Conservation (phyloP, 1,140 invertebrate species). For the Augochlora pura region DNA sequence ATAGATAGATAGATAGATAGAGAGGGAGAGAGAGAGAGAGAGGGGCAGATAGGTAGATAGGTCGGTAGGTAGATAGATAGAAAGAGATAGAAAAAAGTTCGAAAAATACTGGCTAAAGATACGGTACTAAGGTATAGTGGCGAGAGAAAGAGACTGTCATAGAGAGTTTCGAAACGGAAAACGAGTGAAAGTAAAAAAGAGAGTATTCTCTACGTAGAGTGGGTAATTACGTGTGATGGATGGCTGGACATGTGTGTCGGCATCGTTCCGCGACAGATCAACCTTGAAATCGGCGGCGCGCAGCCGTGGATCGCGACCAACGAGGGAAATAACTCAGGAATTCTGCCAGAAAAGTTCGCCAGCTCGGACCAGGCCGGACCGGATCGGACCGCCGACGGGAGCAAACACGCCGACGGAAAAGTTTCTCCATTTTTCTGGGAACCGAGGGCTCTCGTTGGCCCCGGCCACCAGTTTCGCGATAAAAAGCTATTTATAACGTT, state of each 20-base stretch:
- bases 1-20: constrained; percentile 10
- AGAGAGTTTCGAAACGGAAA: constrained; percentile 38
- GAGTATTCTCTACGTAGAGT: constrained; percentile 26
- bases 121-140: constrained; percentile 17
- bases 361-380: neutral
- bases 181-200: constrained; percentile 8
- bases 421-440: neutral
- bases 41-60: too few relatives aligned
- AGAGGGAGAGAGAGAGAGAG: constrained; percentile 9
- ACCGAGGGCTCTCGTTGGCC: neutral
- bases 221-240: constrained; percentile 19
- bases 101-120: constrained; percentile 51
- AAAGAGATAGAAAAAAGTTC: neutral
- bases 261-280: constrained; percentile 32
- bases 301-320: neutral
- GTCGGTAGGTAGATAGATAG: too few relatives aligned
- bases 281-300: constrained; percentile 23
- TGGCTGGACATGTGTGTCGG: constrained; percentile 9
- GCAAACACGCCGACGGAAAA: neutral
- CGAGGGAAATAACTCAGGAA: constrained; percentile 10
- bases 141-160: constrained; percentile 27
- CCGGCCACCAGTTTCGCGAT: neutral
- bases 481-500: neutral
- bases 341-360: constrained; percentile 19
- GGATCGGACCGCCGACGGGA: neutral